Evolutionary conservation across 2,113 vertebrate species (phyloP), one percentile per base, ranked within the genome.

Genomic region (Brachirus orientalis): DNA sequence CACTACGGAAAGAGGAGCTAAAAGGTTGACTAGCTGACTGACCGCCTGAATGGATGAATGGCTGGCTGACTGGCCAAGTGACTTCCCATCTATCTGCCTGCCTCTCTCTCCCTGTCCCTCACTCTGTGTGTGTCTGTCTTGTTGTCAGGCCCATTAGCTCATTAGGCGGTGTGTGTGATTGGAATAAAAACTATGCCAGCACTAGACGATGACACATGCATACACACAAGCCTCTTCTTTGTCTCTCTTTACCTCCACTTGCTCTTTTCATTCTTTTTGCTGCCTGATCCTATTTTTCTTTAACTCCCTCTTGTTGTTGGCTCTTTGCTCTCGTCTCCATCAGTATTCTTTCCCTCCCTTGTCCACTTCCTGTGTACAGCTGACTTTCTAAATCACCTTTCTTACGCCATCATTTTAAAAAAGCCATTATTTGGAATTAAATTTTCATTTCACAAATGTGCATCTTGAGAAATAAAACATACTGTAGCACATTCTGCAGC

Each of bases 81-180:
- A 79, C 77, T 83, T 79, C 79, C 75, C 69, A 86, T 82, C 83
- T 33, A 77, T 75, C 64, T 56, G 4, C 43, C 59, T 53, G 33
- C 47, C 66, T 69, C 66, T 37, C 76, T 47, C 66, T 69, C 60
- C 62, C 56, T 66, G 62, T 86, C 70, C 72, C 77, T 81, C 79
- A 66, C 75, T 72, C 68, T 53, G 66, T 82, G 79, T 88, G 82
- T 84, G 87, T 84, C 79, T 86, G 71, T 80, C 85, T 85, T 82
- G 48, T 81, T 88, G 88, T 88, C 83, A 82, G 86, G 66, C 78
- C 86, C 78, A 86, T 90, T 90, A 90, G 85, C 86, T 88, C 88
- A 88, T 88, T 91, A 85, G 76, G 62, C 72, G 58, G 63, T 17
- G 61, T 77, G 70, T 89, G 89, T 90, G 89, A 91, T 89, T 85